Evolutionary conservation across 2,113 vertebrate genomes (phyloP), one percentile per base, ranked within the genome.

Genomic region (Galeopterus variegatus): DNA sequence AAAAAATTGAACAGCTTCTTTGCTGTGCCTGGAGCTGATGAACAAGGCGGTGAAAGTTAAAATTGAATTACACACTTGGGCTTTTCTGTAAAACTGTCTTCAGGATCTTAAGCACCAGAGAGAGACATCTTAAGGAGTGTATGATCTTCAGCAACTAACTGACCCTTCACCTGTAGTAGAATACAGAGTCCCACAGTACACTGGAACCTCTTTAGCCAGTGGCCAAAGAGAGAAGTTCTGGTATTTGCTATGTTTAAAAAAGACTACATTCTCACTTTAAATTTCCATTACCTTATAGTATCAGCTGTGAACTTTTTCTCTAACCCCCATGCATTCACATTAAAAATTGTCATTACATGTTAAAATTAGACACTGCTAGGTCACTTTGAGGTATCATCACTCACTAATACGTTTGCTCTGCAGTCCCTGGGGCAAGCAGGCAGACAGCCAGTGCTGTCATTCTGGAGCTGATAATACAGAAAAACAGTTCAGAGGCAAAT

Each of bases 271-370:
- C 28, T 90, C 48, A 72, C 18, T 58, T 97, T 62, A 73, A 65
- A 73, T 85, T 97, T 76, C 15, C 26, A 24, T 97, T 90, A 82
- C 41, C 54, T 94, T 90, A 88, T 89, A 77, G 91, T 85, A 83
- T 69, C 8, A 10, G 17, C 56, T 65, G 58, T 72, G 69, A 83
- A 88, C 82, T 90, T 95, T 85, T 96, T 70, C 65, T 80, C 28
- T 70, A 89, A 70, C 36, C 50, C 93, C 33, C 58, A 60, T 69
- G 54, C 15, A 50, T 95, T 97, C 83, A 69, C 70, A 94, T 90
- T 65, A 83, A 91, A 94, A 50, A 75, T 75, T 82, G 62, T 67
- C 88, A 88, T 93, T 69, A 62, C 36, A 28, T 93, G 94, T 96
- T 93, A 95, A 90, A 97, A 95, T 75, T 86, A 88, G 81, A 93